These are phyloP conservation scores for Dascillus cervinus DNA, from an alignment of 2,888 invertebrate species.

Conservation along the genomic window DNA sequence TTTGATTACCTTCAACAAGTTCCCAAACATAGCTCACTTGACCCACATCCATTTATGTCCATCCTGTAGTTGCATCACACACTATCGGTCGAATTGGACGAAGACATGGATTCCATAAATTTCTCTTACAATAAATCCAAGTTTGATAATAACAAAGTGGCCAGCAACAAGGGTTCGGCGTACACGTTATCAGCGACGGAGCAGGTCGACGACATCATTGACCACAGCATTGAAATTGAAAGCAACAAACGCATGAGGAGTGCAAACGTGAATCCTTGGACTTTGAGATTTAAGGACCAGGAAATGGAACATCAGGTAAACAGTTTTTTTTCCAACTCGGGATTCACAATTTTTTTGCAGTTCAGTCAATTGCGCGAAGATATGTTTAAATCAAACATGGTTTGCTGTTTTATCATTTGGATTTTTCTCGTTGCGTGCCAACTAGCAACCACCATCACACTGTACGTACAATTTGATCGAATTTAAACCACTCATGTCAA, in stretches of 20 bases:
- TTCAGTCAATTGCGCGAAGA: constrained; percentile 82
- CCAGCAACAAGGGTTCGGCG: constrained; percentile 29
- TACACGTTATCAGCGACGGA: constrained; percentile 33
- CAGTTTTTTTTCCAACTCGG: background rate
- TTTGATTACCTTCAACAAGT: too few species aligned
- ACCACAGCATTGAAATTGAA: constrained; percentile 80
- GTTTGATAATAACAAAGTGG: constrained; percentile 36
- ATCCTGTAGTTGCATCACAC: constrained; percentile 38
- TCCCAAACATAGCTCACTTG: too few species aligned
- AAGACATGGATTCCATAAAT: constrained; percentile 35
- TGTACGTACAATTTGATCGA: constrained; percentile 27
- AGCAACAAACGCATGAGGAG: constrained; percentile 82
- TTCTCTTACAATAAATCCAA: constrained; percentile 41
- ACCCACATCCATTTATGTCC: too few species aligned
- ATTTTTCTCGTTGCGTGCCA: constrained; percentile 77
- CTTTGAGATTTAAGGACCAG: constrained; percentile 75
- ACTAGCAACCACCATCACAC: constrained; percentile 66
- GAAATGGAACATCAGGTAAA: constrained; percentile 70
- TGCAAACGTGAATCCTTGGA: constrained; percentile 81
- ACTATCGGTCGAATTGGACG: constrained; percentile 35
- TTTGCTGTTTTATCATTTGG: constrained; percentile 89
- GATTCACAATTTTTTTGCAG: constrained; percentile 34
- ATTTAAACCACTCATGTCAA: background rate
- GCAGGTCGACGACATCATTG: constrained; percentile 73
- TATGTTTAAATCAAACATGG: constrained; percentile 91